These are phyloP conservation scores for Meloidogyne floridensis DNA, from an alignment of 1,140 invertebrate genomes.

Conservation along the genomic window DNA sequence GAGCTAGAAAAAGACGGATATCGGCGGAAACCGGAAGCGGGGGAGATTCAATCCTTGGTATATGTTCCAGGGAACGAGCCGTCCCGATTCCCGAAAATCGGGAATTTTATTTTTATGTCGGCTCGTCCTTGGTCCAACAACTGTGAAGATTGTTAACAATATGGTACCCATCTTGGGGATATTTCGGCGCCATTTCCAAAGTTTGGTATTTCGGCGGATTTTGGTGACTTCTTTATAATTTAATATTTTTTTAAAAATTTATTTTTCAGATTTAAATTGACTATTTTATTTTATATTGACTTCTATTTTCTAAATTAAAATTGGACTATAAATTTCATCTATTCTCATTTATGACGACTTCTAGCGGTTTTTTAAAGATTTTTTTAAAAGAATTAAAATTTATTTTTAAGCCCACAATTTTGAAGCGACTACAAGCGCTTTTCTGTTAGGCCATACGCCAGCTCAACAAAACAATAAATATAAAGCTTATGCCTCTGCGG, in stretches of 20 bases:
- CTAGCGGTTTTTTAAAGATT: slow-evolving; percentile 14
- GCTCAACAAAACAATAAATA: slow-evolving; percentile 71
- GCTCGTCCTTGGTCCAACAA: too few relatives aligned
- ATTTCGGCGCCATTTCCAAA: too few relatives aligned
- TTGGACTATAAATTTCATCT: slow-evolving; percentile 9
- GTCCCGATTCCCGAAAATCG: too few relatives aligned
- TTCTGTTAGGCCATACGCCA: slow-evolving; percentile 17
- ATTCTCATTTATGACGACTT: not conserved
- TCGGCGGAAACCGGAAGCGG: too few relatives aligned
- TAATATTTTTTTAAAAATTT: not conserved
- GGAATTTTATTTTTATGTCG: too few relatives aligned
- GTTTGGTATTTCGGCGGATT: too few relatives aligned
- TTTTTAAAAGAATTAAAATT: slow-evolving; percentile 14
- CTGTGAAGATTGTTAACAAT: too few relatives aligned
- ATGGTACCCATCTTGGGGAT: too few relatives aligned
- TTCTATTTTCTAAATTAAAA: not conserved
- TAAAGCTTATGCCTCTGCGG: slow-evolving; percentile 76
- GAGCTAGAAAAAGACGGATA: too few relatives aligned
- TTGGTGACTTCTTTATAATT: not conserved
- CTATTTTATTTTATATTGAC: not conserved
- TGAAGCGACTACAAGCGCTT: slow-evolving; percentile 42
- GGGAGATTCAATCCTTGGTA: too few relatives aligned
- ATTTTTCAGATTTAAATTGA: not conserved
- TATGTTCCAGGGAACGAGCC: too few relatives aligned
- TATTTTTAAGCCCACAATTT: slow-evolving; percentile 35